Evolutionary conservation across 2,888 invertebrate species (phyloP).

Genomic region (Lacanobia oleracea): DNA sequence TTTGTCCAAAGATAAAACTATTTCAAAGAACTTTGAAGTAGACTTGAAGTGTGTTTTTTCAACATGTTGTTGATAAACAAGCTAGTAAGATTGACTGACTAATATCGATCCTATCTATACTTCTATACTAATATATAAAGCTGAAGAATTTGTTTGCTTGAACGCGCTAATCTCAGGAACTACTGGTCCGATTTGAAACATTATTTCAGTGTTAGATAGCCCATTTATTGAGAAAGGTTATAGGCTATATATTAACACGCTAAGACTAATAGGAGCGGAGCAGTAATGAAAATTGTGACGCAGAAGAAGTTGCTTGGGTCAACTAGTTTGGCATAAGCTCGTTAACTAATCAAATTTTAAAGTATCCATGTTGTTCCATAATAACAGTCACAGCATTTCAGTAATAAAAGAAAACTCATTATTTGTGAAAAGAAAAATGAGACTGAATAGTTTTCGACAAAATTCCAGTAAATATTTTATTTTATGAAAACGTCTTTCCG

Average conservation of each 20-base stretch:
- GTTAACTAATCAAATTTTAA: not conserved
- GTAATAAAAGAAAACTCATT: not conserved
- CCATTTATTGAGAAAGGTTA: too few relatives aligned
- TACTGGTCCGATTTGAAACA: too few relatives aligned
- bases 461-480: slow-evolving; percentile 12
- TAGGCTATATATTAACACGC: too few relatives aligned
- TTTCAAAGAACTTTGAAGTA: not conserved
- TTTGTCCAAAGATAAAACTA: not conserved
- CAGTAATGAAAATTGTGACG: too few relatives aligned
- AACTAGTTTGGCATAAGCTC: not conserved
- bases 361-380: not conserved
- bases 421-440: not conserved
- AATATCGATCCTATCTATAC: not conserved
- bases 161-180: too few relatives aligned
- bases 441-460: not conserved
- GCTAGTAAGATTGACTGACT: not conserved
- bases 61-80: not conserved
- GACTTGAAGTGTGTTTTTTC: too few relatives aligned
- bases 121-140: too few relatives aligned
- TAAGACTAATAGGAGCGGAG: too few relatives aligned
- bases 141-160: too few relatives aligned
- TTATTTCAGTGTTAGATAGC: too few relatives aligned
- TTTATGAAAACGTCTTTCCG: slow-evolving; percentile 11
- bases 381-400: not conserved
- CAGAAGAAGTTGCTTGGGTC: too few relatives aligned